These are phyloP conservation scores for Dasypus novemcinctus DNA, from an alignment of 2,113 vertebrate genomes.

Conservation along the genomic window DNA sequence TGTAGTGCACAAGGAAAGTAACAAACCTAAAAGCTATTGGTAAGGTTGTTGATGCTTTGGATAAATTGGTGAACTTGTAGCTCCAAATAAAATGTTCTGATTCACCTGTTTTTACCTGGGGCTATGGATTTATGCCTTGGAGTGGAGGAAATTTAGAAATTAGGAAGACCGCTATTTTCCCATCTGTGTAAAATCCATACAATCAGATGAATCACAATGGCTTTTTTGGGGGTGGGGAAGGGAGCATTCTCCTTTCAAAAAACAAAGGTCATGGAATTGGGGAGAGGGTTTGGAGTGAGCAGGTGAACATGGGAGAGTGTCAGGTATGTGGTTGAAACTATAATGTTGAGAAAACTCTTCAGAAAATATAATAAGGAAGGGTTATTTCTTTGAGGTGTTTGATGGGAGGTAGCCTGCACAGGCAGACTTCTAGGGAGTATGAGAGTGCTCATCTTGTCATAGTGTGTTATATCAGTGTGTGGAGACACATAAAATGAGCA, in stretches of 20 bases:
- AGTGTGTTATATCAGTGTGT: too few species aligned
- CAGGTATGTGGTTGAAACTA: too few species aligned
- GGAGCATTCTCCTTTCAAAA: background rate
- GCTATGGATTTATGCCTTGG: slow-evolving; percentile 6
- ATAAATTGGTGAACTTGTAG: slow-evolving; percentile 24
- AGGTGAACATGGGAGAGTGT: too few species aligned
- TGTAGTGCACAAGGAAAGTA: background rate
- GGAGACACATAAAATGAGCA: too few species aligned
- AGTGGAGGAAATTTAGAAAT: slow-evolving; percentile 18
- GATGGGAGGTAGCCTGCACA: too few species aligned
- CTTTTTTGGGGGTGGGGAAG: background rate
- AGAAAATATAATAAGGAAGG: too few species aligned
- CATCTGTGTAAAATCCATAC: slow-evolving; percentile 17
- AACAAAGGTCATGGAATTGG: background rate
- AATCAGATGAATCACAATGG: slow-evolving; percentile 10
- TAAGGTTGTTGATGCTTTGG: background rate
- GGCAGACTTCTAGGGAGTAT: too few species aligned
- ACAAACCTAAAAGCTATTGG: background rate
- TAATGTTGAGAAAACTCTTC: too few species aligned
- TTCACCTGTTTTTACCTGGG: slow-evolving; percentile 20
- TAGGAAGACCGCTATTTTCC: background rate
- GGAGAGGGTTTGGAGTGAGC: too few species aligned
- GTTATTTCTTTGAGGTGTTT: too few species aligned
- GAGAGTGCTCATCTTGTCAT: too few species aligned
- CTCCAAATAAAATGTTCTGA: slow-evolving; percentile 34